These are phyloP conservation scores for Ceratotherium simum DNA, from an alignment of 2,113 vertebrate genomes.

Conservation along the genomic window DNA sequence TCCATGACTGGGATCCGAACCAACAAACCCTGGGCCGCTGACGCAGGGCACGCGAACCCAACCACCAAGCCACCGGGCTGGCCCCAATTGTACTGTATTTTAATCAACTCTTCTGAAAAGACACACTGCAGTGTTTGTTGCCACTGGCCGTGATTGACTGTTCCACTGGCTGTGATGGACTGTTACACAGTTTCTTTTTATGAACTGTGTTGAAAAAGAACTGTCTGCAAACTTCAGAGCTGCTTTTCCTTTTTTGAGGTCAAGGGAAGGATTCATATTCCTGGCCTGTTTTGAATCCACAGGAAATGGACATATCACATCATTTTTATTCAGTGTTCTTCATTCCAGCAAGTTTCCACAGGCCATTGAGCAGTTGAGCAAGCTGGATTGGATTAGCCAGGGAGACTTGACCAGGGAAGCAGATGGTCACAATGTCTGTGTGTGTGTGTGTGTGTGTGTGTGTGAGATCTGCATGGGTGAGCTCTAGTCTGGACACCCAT, in stretches of 20 bases:
- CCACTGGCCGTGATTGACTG: background rate
- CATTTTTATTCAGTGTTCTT: constrained; percentile 18
- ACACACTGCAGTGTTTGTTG: background rate
- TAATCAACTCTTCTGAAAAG: background rate
- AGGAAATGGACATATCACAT: background rate
- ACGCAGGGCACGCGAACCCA: too few relatives aligned
- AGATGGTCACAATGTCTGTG: background rate
- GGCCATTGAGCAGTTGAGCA: background rate
- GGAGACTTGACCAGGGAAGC: background rate
- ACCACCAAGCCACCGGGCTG: too few relatives aligned
- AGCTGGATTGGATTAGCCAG: background rate
- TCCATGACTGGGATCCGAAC: too few relatives aligned
- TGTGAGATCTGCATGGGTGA: background rate
- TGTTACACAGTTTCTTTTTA: background rate
- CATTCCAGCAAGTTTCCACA: constrained; percentile 2
- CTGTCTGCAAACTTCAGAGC: background rate
- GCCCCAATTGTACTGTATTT: background rate
- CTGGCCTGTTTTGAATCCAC: constrained; percentile 32
- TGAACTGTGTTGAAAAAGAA: constrained; percentile 24
- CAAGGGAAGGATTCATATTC: constrained; percentile 45
- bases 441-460: background rate
- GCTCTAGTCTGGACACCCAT: background rate
- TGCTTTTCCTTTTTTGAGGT: constrained; percentile 42
- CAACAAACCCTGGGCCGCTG: too few relatives aligned
- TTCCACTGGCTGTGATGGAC: background rate